Evolutionary conservation across 2,797 vertebrate species (phyloP).

Genomic region (Paramormyrops hopkinsi): DNA sequence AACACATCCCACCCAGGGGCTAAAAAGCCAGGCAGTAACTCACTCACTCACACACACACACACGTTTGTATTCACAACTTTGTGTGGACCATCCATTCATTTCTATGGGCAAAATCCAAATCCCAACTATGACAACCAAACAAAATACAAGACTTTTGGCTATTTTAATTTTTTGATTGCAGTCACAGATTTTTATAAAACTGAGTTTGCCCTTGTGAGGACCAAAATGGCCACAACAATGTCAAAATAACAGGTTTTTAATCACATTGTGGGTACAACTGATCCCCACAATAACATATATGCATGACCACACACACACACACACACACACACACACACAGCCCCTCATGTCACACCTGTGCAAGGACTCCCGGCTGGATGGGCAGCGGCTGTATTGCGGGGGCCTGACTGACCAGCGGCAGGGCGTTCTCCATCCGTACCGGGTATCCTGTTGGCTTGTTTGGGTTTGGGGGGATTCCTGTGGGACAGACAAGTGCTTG

Average conservation of each 20-base stretch:
- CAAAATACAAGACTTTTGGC: neutral
- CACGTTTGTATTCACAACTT: neutral
- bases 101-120: neutral
- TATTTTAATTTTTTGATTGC: neutral
- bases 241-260: neutral
- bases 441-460: constrained; percentile 81
- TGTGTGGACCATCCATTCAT: neutral
- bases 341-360: constrained; percentile 64
- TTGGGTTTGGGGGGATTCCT: constrained; percentile 83
- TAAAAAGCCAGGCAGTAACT: neutral
- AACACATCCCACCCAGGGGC: neutral
- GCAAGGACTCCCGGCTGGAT: constrained; percentile 89
- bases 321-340: neutral
- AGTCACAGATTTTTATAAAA: neutral
- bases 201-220: neutral
- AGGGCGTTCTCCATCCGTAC: constrained; percentile 86
- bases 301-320: neutral
- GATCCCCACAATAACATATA: neutral
- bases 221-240: neutral
- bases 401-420: constrained; percentile 86
- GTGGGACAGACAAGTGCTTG: neutral
- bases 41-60: neutral
- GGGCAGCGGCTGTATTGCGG: constrained; percentile 85
- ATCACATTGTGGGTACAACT: neutral
- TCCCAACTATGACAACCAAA: neutral